Base-by-base conservation (phyloP, 2,888 invertebrate species). In the Sinhomidia bicolor region DNA sequence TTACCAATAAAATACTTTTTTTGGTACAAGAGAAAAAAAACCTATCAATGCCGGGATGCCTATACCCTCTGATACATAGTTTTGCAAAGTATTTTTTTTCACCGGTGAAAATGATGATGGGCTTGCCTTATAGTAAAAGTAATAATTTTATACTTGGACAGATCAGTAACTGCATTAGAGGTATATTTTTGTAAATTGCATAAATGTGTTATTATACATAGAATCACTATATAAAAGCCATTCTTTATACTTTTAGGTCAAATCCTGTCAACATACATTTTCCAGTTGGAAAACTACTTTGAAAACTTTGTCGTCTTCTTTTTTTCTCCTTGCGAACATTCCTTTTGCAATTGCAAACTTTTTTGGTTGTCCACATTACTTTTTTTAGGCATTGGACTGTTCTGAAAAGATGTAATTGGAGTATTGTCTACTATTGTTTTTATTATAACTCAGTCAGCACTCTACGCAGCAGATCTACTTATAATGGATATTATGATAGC, bases 231-330 rank as follows among this genome's bases (percentile, higher is more conserved):
- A 29, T 54, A 54, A 17, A 32, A n/a, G n/a, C 2, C 60, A 81
- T 62, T 9, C 68, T 51, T 71, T 71, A n/a, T n/a, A 29, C 29
- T 74, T 83, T 57, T 41, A 74, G 84, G 84, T 76, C 84, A 76
- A 85, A 83, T 85, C 79, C 88, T 89, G 90, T 90, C 90, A 88
- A 86, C 85, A 76, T 88, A 83, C 83, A 90, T 90, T 89, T 90
- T 90, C 89, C 84, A 79, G 65, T 89, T 68, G 82, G 68, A 54
- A 82, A 82, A 68, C 51, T 82, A 81, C 44, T 62, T 26, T 17
- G 57, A 78, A 78, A 78, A 78, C 54, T 78, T 78, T 78, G 54
- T 78, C 78, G 44, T 47, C 12, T 44, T 68, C 6, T 41, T 36
- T 36, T 47, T 74, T 29, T n/a, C n/a, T n/a, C n/a, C n/a, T n/a